Base-by-base conservation (phyloP, 1,140 invertebrate genomes). In the Hylaeus volcanicus region DNA sequence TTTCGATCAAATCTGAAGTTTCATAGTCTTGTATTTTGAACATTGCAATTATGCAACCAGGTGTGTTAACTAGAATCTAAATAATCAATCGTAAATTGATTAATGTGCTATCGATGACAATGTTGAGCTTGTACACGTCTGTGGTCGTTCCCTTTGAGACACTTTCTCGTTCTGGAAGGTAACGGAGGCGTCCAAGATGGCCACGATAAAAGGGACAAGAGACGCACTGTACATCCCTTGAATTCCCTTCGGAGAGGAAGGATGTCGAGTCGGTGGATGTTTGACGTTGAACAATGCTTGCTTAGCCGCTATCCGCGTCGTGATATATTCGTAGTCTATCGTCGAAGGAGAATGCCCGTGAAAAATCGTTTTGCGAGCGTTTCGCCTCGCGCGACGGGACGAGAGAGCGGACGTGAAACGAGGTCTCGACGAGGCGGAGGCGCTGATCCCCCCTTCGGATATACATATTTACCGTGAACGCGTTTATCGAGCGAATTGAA, bases 231-330 rank as follows among this genome's bases (percentile, higher is more conserved):
- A 37, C 39, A 51, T 56, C 55, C 51, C 43, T 45, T 60, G 79
- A 60, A 69, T 69, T 69, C 53, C 56, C 69, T 41, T 2, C 51
- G 26, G 48, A 68, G 9, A 2, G 6, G 65, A 37, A 11, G 64
- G 41, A 74, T n/a, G 41, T 74, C 41, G 41, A 12, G 12, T 61
- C 61, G 48, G 26, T 39, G n/a, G 39, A 79, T 79, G 74, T 48
- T 73, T 51, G 70, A 83, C 64, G 81, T 79, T 83, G 81, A 84
- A 84, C 83, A 83, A 84, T 74, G 75, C 60, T 83, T 74, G 81
- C 51, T 58, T 73, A 76, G 61, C 37, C 53, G 68, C 74, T 66
- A 69, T 66, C 65, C 43, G n/a, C 43, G 41, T 2, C 58, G 45
- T 65, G 70, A 83, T 83, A 56, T 60, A 84, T 84, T 79, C 65